Evolutionary conservation across 2,888 invertebrate species (phyloP).

Genomic region (Apodemia hepburni): DNA sequence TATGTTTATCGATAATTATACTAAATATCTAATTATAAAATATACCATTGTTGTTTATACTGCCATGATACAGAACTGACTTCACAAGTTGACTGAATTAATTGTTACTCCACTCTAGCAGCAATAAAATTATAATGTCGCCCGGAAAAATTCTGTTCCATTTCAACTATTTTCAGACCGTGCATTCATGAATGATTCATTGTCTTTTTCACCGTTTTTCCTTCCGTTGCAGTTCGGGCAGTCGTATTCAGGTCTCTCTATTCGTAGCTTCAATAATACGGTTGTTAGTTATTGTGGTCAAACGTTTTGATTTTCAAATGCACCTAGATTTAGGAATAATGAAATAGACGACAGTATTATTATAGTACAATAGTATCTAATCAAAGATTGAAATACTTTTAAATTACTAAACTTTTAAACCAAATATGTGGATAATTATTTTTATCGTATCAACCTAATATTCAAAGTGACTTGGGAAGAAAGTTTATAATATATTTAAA

Average conservation of each 20-base stretch:
- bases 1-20: too few species aligned
- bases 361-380: too few species aligned
- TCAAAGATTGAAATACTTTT: too few species aligned
- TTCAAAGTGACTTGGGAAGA: too few species aligned
- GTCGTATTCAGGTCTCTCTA: slow-evolving; percentile 17
- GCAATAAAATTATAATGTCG: slow-evolving; percentile 16
- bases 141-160: slow-evolving; percentile 18
- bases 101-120: slow-evolving; percentile 3
- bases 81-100: background rate
- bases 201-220: slow-evolving; percentile 27
- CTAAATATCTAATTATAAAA: background rate
- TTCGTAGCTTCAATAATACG: slow-evolving; percentile 9
- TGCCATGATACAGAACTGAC: background rate
- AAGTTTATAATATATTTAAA: too few species aligned
- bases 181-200: slow-evolving; percentile 31
- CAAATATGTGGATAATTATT: too few species aligned
- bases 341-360: background rate
- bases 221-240: slow-evolving; percentile 11
- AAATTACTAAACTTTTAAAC: too few species aligned
- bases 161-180: slow-evolving; percentile 24
- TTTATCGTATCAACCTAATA: too few species aligned
- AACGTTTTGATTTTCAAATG: slow-evolving; percentile 15
- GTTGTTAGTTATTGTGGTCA: slow-evolving; percentile 8
- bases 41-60: background rate
- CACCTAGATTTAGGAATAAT: background rate